A percentile compares a stretch with the other conserved stretches of the same genome.
These are phyloP conservation scores for Sebastes cheni DNA, from an alignment of 2,797 vertebrate genomes.

Conservation along the genomic window DNA sequence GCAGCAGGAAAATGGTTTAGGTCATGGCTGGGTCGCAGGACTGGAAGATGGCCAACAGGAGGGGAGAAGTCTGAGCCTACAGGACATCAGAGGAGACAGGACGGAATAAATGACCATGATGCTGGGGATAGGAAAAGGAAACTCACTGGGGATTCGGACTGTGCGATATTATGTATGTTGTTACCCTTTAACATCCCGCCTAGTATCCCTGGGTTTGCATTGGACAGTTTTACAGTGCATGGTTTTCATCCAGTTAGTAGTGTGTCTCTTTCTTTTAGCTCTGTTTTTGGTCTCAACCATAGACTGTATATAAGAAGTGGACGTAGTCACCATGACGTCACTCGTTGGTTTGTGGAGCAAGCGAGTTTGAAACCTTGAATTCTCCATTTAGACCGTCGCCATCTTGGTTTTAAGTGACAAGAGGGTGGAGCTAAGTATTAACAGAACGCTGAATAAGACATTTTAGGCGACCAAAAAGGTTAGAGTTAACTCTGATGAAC, in stretches of 20 bases:
- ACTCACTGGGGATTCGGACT: too few relatives aligned
- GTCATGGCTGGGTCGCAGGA: constrained; percentile 89
- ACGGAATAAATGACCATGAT: constrained; percentile 37
- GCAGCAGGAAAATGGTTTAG: constrained; percentile 95
- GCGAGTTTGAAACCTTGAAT: not conserved
- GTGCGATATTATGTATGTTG: not conserved
- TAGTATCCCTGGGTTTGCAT: not conserved
- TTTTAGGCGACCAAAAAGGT: not conserved
- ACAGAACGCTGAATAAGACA: not conserved
- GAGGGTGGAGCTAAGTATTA: not conserved
- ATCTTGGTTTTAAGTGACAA: not conserved
- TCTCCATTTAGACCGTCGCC: not conserved
- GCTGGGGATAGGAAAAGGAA: too few relatives aligned
- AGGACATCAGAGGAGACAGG: constrained; percentile 80
- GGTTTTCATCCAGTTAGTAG: not conserved
- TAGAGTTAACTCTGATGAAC: not conserved
- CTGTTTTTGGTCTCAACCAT: not conserved
- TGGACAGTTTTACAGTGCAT: not conserved
- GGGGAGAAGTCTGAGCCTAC: constrained; percentile 89
- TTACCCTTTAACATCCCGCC: not conserved
- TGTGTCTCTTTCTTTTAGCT: not conserved
- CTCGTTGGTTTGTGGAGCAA: not conserved
- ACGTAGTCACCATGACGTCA: not conserved
- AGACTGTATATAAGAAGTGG: too few relatives aligned
- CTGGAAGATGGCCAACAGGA: constrained; percentile 92